Percentiles rank a stretch among this genome's conserved stretches.
phyloP scores from a whole-genome alignment of 2,113 vertebrate species.

The Dicentrarchus labrax region DNA sequence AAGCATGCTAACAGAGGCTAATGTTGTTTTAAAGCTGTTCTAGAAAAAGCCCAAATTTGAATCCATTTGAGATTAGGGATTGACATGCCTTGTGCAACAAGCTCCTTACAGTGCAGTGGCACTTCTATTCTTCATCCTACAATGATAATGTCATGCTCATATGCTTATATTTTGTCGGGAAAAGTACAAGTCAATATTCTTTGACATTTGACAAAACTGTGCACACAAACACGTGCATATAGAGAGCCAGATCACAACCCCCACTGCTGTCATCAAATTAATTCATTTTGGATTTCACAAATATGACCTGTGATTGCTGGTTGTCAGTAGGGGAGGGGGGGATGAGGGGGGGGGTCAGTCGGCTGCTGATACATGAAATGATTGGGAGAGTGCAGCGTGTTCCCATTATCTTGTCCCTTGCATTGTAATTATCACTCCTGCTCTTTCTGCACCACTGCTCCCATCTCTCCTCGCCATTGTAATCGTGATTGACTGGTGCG shows the following conservation, averaged over 20 bases:
- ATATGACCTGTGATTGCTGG: slow-evolving; percentile 85
- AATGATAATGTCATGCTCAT: slow-evolving; percentile 27
- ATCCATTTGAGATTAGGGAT: not conserved
- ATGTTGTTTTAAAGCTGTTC: not conserved
- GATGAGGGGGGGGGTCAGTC: slow-evolving; percentile 72
- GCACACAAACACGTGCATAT: slow-evolving; percentile 49
- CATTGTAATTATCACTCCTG: slow-evolving; percentile 89
- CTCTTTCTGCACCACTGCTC: slow-evolving; percentile 90
- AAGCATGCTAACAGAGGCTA: not conserved
- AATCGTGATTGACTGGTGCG: slow-evolving; percentile 91
- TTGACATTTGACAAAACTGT: slow-evolving; percentile 73
- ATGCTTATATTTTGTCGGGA: slow-evolving; percentile 39
- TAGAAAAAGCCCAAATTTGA: too few species aligned
- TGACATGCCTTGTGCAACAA: not conserved
- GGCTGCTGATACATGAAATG: slow-evolving; percentile 87
- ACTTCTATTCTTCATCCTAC: not conserved
- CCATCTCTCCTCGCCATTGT: slow-evolving; percentile 88
- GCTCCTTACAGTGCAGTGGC: not conserved
- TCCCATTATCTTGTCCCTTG: slow-evolving; percentile 92
- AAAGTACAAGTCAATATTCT: slow-evolving; percentile 70
- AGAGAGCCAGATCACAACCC: slow-evolving; percentile 54
- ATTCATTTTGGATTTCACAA: slow-evolving; percentile 85
- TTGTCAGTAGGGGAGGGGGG: slow-evolving; percentile 72
- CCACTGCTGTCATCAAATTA: slow-evolving; percentile 73
- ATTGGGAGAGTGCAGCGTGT: slow-evolving; percentile 86